These are phyloP conservation scores for Phocoena phocoena DNA, from an alignment of 2,113 vertebrate genomes.

Conservation along the genomic window DNA sequence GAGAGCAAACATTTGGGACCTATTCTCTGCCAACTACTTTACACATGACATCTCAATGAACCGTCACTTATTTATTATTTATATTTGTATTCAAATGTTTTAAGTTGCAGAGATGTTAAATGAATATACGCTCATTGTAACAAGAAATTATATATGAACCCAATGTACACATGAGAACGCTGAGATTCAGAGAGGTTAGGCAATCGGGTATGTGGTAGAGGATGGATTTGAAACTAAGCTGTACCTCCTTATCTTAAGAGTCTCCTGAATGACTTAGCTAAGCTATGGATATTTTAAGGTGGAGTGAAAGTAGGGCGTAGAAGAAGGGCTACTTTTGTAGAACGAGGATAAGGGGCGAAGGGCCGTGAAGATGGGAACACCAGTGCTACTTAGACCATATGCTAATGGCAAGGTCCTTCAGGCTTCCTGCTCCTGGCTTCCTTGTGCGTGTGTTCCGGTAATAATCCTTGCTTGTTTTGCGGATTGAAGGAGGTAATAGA, in stretches of 20 bases:
- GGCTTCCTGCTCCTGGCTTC: background rate
- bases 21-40: background rate
- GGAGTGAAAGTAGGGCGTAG: background rate
- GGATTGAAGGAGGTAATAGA: background rate
- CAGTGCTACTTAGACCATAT: background rate
- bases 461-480: background rate
- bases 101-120: background rate
- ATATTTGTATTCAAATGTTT: slow-evolving; percentile 27
- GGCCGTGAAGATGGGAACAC: too few relatives aligned
- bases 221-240: background rate
- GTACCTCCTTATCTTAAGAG: background rate
- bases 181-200: background rate
- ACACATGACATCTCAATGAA: background rate
- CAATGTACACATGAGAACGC: background rate
- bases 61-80: background rate
- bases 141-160: background rate
- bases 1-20: background rate
- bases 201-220: background rate
- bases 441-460: background rate
- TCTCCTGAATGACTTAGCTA: background rate
- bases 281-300: background rate
- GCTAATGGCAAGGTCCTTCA: background rate
- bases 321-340: background rate
- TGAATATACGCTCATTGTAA: background rate
- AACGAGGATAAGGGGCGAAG: background rate